Evolutionary conservation across 1,140 invertebrate genomes (phyloP), one percentile per base, ranked within the genome.

Genomic region (Vollenhovia emeryi): DNA sequence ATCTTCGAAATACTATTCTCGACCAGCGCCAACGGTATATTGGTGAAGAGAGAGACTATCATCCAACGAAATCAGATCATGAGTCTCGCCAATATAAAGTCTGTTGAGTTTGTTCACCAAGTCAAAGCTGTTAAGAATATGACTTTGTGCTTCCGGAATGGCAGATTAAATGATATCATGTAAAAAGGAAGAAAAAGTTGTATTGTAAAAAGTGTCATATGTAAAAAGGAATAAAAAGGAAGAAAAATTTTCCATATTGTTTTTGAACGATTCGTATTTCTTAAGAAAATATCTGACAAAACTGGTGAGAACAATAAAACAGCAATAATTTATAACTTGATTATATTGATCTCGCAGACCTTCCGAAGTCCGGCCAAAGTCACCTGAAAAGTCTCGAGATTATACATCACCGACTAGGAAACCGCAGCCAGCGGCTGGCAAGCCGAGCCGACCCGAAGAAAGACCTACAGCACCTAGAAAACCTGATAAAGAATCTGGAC

Each of bases 351-450:
- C 59, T 64, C 43, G 7, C 48, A 94, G 93, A 60, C 85, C 85
- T 30, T 80, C 91, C 8, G 90, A 89, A 1, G 60, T 68, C 9
- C 85, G 92, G 27, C 80, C 93, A 18, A 91, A 86, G 33, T 91
- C 92, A 11, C 93, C 93, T n/a, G 91, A 93, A 73, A 94, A 93
- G 30, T 50, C 68, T 30, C 71, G 90, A 1, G 92, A 93, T 85
- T 74, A 92, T 60, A 80, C 87, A 7, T 87, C 82, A 21, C 78
- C 90, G 6, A 40, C 48, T 8, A 80, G 75, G 33, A 91, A 85
- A 55, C 40, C 71, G 48, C 80, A 82, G 64, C 88, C 91, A 24
- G 86, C 90, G 2, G 92, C 87, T 8, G 76, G 91, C n/a, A 93
- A 90, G 36, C 90, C 90, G 1, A 89, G 90, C 57, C 74, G 87